phyloP scores from a whole-genome alignment of 2,113 vertebrate genomes.

The Corythornis madagascariensis region DNA sequence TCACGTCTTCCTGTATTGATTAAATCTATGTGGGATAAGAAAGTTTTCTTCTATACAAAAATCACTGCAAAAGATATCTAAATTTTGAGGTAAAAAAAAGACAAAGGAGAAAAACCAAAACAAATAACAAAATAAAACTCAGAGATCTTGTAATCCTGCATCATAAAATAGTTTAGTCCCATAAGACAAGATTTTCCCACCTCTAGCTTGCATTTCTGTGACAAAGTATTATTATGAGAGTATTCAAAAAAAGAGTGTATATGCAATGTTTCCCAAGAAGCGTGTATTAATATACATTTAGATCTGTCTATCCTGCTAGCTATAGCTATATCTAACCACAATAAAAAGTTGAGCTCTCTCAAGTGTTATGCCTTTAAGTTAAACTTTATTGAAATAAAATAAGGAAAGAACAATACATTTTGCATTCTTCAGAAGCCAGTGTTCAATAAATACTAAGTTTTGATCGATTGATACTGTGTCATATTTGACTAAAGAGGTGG shows the following conservation, averaged over 20 bases:
- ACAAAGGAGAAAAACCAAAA: background rate
- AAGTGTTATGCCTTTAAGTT: slow-evolving; percentile 77
- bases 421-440: slow-evolving; percentile 76
- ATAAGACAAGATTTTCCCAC: background rate
- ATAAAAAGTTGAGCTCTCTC: slow-evolving; percentile 29
- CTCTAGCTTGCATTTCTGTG: background rate
- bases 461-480: slow-evolving; percentile 84
- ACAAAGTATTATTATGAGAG: background rate
- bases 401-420: slow-evolving; percentile 68
- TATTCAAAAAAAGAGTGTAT: slow-evolving; percentile 9
- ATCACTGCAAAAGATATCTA: background rate
- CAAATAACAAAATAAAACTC: background rate
- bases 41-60: background rate
- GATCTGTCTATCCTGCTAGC: slow-evolving; percentile 21
- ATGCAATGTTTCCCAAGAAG: background rate
- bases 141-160: background rate
- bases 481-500: slow-evolving; percentile 89
- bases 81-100: background rate
- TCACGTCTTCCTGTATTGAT: background rate
- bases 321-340: slow-evolving; percentile 27
- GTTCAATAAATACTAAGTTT: slow-evolving; percentile 84
- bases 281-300: slow-evolving; percentile 22
- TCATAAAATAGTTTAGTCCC: background rate
- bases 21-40: background rate
- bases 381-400: slow-evolving; percentile 78